Evolutionary conservation across 2,888 invertebrate species (phyloP), one percentile per base, ranked within the genome.

Genomic region (Lobophora halterata): DNA sequence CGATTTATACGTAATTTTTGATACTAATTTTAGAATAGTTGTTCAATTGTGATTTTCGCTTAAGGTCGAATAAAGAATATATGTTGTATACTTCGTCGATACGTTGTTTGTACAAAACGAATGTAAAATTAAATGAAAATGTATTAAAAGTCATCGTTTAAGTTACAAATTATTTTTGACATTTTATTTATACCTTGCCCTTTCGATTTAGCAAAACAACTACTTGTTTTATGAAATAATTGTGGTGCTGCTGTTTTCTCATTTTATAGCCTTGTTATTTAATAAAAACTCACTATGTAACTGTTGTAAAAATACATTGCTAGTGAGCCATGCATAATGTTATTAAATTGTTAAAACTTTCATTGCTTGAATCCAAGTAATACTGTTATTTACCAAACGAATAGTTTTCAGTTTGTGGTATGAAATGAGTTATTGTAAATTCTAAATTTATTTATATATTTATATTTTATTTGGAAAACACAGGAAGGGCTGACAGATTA

Each of bases 81-180:
- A 71, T 70, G 65, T 76, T 79, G 78, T 80, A 80, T 81, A 77
- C 66, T 66, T 56, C 52, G 56, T 49, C 27, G 52, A 74, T 71
- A 73, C 71, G 72, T 79, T 83, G 79, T 83, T 83, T 86, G 79
- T 85, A 86, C 79, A 86, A 71, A 74, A 79, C 69, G 65, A 78
- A 73, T 83, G 80, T 83, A 82, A 79, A 30, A 71, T 79, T 85
- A 85, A 77, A 68, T 73, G 64, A 67, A 75, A 77, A 71, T 81
- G 78, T 82, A 86, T 83, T 87, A 87, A 85, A 86, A 85, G 81
- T 86, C 81, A 83, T 81, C 66, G 77, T 83, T 83, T 82, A 82
- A 83, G 81, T 85, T 86, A 78, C 73, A 76, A 79, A 75, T 73
- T 69, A 71, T 38, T 45, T 30, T 41, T 54, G 71, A 56, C 26